Conservation (phyloP, 2,113 vertebrate species). For the Protobothrops flavoviridis region DNA sequence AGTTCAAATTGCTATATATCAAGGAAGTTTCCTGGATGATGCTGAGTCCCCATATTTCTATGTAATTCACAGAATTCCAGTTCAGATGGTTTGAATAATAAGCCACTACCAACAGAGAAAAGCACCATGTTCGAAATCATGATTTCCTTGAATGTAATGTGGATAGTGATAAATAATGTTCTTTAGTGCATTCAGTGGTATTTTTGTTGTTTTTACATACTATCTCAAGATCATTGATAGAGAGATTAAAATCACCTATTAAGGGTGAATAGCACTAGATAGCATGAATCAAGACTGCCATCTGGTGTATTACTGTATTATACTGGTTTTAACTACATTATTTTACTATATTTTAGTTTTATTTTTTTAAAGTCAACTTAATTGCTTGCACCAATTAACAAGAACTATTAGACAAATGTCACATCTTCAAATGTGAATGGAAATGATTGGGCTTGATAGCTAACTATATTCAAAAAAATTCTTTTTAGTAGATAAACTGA, state of each 20-base stretch:
- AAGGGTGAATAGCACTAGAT: background rate
- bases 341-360: background rate
- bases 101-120: background rate
- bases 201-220: background rate
- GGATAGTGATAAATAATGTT: background rate
- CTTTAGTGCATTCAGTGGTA: background rate
- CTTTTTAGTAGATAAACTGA: background rate
- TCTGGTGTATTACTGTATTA: background rate
- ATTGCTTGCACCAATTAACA: background rate
- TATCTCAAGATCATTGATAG: background rate
- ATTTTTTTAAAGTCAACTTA: background rate
- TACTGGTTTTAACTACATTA: background rate
- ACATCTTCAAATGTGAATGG: background rate
- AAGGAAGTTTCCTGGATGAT: background rate
- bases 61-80: background rate
- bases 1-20: background rate
- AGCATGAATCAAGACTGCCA: slow-evolving; percentile 10
- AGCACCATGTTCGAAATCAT: background rate
- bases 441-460: background rate
- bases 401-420: background rate
- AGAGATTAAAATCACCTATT: background rate
- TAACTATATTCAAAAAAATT: background rate
- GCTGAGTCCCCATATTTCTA: background rate
- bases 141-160: background rate
- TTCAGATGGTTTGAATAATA: background rate